A percentile compares a stretch with the other conserved stretches of the same genome.
Evolutionary conservation across 2,113 vertebrate genomes (phyloP).

Genomic region (Ciconia boyciana): DNA sequence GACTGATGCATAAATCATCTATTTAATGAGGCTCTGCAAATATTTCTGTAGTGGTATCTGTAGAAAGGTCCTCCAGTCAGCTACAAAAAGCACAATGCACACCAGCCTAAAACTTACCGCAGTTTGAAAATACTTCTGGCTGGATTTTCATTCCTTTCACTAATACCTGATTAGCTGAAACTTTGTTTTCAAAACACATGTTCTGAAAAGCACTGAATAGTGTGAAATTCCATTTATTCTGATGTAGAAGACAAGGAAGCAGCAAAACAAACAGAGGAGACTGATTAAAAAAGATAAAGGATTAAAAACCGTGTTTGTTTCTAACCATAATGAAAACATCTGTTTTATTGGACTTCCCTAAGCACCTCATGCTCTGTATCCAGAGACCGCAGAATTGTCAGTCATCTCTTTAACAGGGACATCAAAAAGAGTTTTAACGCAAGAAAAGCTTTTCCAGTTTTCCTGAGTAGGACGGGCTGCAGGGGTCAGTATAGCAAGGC

Average conservation of each 20-base stretch:
- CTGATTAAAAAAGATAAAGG: background rate
- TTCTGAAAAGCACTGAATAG: background rate
- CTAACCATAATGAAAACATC: background rate
- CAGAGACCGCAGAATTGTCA: background rate
- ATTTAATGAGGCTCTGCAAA: background rate
- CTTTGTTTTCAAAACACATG: background rate
- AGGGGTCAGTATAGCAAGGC: constrained; percentile 23
- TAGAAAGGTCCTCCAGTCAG: background rate
- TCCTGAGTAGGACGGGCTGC: background rate
- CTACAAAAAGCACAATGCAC: background rate
- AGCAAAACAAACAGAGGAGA: background rate
- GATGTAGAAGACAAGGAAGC: background rate
- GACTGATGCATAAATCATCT: background rate
- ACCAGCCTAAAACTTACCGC: background rate
- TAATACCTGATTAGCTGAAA: background rate
- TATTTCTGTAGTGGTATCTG: background rate
- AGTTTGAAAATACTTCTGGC: background rate
- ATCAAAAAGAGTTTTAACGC: background rate
- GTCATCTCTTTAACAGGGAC: background rate
- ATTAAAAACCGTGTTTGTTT: background rate
- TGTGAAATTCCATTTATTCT: background rate
- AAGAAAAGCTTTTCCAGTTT: background rate
- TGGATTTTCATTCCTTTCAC: background rate
- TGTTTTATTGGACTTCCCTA: background rate
- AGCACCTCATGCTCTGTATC: background rate